phyloP scores from a whole-genome alignment of 2,888 invertebrate genomes.

The Mesoligia furuncula region DNA sequence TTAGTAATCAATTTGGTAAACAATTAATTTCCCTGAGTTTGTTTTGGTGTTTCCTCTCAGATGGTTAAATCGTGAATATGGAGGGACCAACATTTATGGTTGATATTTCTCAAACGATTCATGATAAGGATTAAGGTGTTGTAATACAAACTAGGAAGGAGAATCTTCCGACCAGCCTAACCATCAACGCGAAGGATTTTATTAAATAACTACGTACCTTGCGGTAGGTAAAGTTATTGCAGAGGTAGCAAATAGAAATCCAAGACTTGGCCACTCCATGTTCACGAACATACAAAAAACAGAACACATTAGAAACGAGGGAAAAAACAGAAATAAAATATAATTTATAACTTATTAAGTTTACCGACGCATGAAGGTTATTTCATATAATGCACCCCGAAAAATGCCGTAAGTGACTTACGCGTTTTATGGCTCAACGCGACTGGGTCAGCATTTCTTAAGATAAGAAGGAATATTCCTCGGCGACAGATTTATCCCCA shows the following conservation, averaged over 20 bases:
- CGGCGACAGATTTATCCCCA: constrained; percentile 27
- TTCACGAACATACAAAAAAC: background rate
- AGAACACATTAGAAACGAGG: background rate
- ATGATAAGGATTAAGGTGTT: too few relatives aligned
- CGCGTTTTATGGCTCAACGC: constrained; percentile 15
- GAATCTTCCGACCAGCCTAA: too few relatives aligned
- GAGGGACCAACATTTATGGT: too few relatives aligned
- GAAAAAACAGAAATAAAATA: too few relatives aligned
- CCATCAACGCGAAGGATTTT: too few relatives aligned
- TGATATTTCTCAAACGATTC: too few relatives aligned
- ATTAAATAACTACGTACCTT: too few relatives aligned
- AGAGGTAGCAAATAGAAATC: background rate
- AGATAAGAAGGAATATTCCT: constrained; percentile 49
- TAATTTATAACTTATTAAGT: background rate
- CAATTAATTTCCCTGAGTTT: too few relatives aligned
- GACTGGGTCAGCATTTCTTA: constrained; percentile 19
- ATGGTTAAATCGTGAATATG: too few relatives aligned
- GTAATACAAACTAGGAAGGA: too few relatives aligned
- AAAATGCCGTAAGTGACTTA: constrained; percentile 22
- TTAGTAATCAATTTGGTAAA: background rate
- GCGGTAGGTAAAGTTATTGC: too few relatives aligned
- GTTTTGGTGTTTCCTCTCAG: too few relatives aligned
- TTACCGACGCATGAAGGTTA: background rate
- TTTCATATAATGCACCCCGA: constrained; percentile 8
- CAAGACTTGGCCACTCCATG: background rate